phyloP scores from a whole-genome alignment of 2,797 vertebrate genomes.

The Lagocephalus sceleratus region DNA sequence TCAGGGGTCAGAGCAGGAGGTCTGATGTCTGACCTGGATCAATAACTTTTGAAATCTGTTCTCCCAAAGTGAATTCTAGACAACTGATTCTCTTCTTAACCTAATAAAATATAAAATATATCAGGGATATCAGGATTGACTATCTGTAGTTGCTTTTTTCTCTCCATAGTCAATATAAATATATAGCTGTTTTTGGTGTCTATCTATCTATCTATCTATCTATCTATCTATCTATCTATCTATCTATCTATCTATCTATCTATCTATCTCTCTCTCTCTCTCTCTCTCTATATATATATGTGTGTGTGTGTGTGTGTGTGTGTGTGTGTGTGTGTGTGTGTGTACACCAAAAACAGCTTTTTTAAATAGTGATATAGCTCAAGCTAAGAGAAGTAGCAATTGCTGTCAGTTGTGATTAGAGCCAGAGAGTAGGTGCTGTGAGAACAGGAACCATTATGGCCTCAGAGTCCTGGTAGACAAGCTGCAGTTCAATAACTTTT shows the following conservation, averaged over 20 bases:
- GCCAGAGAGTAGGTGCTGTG: slow-evolving; percentile 64
- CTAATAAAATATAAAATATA: too few relatives aligned
- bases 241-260: too few relatives aligned
- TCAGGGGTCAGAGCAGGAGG: slow-evolving; percentile 68
- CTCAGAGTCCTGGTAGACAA: slow-evolving; percentile 69
- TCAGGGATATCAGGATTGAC: too few relatives aligned
- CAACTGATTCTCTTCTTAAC: slow-evolving; percentile 37
- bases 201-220: too few relatives aligned
- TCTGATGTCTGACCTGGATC: slow-evolving; percentile 78
- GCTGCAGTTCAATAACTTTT: slow-evolving; percentile 58
- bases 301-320: too few relatives aligned
- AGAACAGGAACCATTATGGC: slow-evolving; percentile 68
- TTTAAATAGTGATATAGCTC: slow-evolving; percentile 44
- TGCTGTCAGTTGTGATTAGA: slow-evolving; percentile 71
- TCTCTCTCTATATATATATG: too few relatives aligned
- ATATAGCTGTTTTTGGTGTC: too few relatives aligned
- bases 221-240: too few relatives aligned
- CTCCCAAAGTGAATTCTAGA: slow-evolving; percentile 70
- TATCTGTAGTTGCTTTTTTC: too few relatives aligned
- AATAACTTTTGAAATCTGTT: slow-evolving; percentile 81
- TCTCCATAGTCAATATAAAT: too few relatives aligned
- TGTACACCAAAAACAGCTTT: slow-evolving; percentile 2
- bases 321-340: too few relatives aligned
- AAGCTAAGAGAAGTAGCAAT: slow-evolving; percentile 63
- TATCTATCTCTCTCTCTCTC: too few relatives aligned